Conservation (phyloP, 2,797 vertebrate species). For the Siniperca undulata region DNA sequence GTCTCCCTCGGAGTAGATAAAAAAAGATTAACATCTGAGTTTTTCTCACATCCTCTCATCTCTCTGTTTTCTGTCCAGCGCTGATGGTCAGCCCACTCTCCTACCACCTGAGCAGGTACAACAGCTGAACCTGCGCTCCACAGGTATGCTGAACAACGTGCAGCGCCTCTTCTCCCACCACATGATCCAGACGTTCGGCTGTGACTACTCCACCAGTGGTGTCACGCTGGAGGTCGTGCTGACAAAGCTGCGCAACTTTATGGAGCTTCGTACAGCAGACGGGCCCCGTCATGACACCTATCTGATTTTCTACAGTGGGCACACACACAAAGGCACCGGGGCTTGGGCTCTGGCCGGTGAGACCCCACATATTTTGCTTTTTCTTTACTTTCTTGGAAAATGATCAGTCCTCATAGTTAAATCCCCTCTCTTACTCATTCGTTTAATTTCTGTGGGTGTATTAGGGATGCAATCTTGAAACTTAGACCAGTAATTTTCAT, state of each 20-base stretch:
- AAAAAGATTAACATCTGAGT: constrained; percentile 9
- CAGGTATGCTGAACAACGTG: constrained; percentile 93
- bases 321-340: constrained; percentile 90
- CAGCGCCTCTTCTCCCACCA: constrained; percentile 98
- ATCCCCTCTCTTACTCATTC: not conserved
- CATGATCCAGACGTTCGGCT: constrained; percentile 96
- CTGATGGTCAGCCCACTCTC: constrained; percentile 91
- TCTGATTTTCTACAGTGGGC: constrained; percentile 97
- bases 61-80: constrained; percentile 77
- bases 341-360: constrained; percentile 96
- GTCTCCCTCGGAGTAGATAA: constrained; percentile 21
- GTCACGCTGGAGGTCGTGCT: constrained; percentile 90
- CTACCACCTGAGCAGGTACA: constrained; percentile 94
- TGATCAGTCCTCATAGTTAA: not conserved
- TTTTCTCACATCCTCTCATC: not conserved
- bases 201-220: constrained; percentile 97
- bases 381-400: not conserved
- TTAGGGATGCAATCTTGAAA: not conserved
- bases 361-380: not conserved
- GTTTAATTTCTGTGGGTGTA: not conserved
- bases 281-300: constrained; percentile 98
- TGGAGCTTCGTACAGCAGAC: constrained; percentile 94
- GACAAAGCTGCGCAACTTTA: constrained; percentile 92
- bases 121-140: constrained; percentile 93
- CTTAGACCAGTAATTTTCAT: not conserved